A percentile compares a stretch with the other conserved stretches of the same genome.
phyloP scores from a whole-genome alignment of 2,113 vertebrate genomes.

The Hippolais icterina region DNA sequence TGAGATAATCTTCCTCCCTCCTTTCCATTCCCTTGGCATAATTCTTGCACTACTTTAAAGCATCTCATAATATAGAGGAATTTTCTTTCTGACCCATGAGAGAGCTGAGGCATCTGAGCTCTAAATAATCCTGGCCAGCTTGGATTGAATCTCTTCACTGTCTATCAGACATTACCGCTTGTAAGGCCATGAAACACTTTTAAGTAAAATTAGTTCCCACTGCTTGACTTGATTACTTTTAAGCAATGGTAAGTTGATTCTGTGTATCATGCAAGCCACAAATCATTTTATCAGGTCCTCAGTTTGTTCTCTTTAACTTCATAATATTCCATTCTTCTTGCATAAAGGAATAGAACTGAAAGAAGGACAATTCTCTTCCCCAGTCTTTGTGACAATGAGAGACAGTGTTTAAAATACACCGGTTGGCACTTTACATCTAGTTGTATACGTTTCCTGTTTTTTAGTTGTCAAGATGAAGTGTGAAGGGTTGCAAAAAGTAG shows the following conservation, averaged over 20 bases:
- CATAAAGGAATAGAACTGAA: neutral
- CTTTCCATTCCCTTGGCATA: neutral
- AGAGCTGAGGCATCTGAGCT: neutral
- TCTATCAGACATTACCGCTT: neutral
- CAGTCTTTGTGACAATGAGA: rapidly evolving
- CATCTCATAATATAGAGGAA: neutral
- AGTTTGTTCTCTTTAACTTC: neutral
- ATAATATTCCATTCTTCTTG: neutral
- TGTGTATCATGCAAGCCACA: neutral
- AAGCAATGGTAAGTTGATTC: neutral
- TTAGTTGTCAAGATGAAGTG: neutral
- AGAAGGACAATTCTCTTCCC: neutral
- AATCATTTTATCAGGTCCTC: neutral
- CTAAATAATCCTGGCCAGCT: neutral
- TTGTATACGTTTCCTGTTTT: neutral
- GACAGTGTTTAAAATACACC: neutral
- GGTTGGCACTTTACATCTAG: neutral
- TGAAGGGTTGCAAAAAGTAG: neutral
- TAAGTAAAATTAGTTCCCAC: neutral
- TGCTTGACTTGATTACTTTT: neutral
- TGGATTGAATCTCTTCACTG: neutral
- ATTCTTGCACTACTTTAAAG: neutral
- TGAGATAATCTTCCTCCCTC: neutral
- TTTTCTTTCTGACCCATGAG: neutral
- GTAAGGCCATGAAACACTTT: neutral